Evolutionary conservation across 2,113 vertebrate genomes (phyloP), one percentile per base, ranked within the genome.

Genomic region (Acanthisitta chloris): DNA sequence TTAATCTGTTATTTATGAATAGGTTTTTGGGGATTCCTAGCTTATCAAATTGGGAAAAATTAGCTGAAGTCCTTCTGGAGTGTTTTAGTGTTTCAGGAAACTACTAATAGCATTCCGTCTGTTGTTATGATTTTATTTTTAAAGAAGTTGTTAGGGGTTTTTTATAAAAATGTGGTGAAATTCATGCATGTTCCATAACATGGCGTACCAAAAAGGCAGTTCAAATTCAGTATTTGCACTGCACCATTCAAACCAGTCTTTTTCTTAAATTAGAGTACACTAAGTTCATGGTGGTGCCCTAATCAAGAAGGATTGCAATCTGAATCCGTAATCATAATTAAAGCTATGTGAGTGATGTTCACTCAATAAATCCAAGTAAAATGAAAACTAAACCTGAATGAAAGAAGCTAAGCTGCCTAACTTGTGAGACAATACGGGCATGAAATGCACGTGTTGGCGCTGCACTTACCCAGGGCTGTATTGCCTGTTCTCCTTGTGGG

Each of bases 371-470:
- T 11, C 31, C 6, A 72, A 80, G 33, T 31, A 40, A 85, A 94
- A 64, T 38, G 42, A 34, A 55, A 58, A 16, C 14, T 81, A 42
- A 82, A 67, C 15, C 13, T 33, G 33, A 31, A 28, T 28, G 36
- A 59, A 72, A 46, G 36, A 77, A 54, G 25, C 36, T 71, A 36
- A 70, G 18, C 54, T 42, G 38, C 29, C 16, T 42, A 12, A 23
- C 29, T 58, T 31, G 6, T 52, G 71, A 54, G 46, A 18, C 13
- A 28, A 0, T 10, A 6, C 1, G 15, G 38, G 52, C 8, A 2
- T 38, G 62, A 65, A 80, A 25, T 3, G 2, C 12, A 0, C 6
- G 12, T 59, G 12, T 42, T 62, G 67, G 17, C 73, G 23, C 33
- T 54, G 5, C 38, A 19, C 17, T 52, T 38, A 42, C 7, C 21